Evolutionary conservation across 2,888 invertebrate genomes (phyloP), one percentile per base, ranked within the genome.

Genomic region (Bibio marci): DNA sequence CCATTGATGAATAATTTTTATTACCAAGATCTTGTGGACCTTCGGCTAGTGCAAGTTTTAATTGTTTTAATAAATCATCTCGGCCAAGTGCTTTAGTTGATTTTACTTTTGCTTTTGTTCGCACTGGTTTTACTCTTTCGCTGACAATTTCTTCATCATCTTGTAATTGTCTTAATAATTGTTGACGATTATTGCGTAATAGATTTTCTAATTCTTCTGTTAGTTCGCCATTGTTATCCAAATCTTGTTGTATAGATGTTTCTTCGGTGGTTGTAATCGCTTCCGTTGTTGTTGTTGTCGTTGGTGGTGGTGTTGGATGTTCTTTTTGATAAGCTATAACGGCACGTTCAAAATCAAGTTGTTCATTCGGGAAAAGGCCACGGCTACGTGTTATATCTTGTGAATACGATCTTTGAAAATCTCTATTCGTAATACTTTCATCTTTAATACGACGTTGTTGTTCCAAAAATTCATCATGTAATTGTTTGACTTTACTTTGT

Each of bases 1-100:
- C 82, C 44, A 80, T 69, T 1, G 80, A 77, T 1, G 78, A 71
- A 41, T 76, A 72, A 45, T 80, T 80, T 52, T 73, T 79, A 37
- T 70, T 69, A 26, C 64, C 68, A 38, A 73, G 66, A 30, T 75
- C 75, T n/a, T 63, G 62, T 1, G 73, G 70, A 19, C 74, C 71
- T 52, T 80, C 78, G 1, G 77, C 73, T 14, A 83, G 63, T 1
- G 81, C 81, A 18, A 79, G 66, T 52, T 78, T 76, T 10, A 83
- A 54, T 52, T 83, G 82, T 44, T 78, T 79, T 7, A 85, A 54
- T 26, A 85, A 66, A 44, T 80, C 74, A 32, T 82, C 80, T 48
- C 77, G 66, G 40, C 72, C 64, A 35, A 76, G 71, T 12, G 66
- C 63, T 49, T 68, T 68, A 34, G 65, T 66, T 15, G 65, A 63